Evolutionary conservation across 1,140 invertebrate species (phyloP), one percentile per base, ranked within the genome.

Genomic region (Aphidius ervi): DNA sequence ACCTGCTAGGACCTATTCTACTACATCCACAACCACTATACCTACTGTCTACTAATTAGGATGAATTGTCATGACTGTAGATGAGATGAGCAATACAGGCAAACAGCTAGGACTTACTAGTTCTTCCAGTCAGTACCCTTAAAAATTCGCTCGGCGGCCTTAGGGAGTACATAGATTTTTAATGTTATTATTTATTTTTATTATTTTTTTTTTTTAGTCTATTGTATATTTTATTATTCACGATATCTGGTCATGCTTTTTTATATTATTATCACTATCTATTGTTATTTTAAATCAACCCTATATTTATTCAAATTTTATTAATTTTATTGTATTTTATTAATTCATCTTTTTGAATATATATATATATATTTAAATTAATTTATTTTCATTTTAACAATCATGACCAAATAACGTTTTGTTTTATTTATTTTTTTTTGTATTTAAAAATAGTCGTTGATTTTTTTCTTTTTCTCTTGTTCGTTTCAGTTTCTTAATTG

Each of bases 131-230:
- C 77, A 77, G 77, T 79, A 80, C 74, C 77, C 73, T 74, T 64
- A 55, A 31, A 62, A 70, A 69, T 74, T 74, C 71, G 66, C 74
- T 75, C 69, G 75, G 74, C 77, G 77, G 76, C 69, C 58, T 71
- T 80, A 78, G 78, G 77, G 78, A 80, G 78, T 79, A 79, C 77
- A 79, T 79, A 80, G 78, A 79, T 80, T 71, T 37, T 49, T 37
- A 5, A 10, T 60, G 8, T 10, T n/a, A 49, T 59, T 59, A 20
- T 48, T 56, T 59, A 41, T 43, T 63, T n/a, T n/a, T n/a, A n/a
- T n/a, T n/a, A n/a, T n/a, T n/a, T n/a, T 53, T 41, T 42, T 56
- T 65, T 41, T 55, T 56, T 57, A 43, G 46, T 63, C 56, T 10
- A n/a, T 5, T 40, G 55, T 39, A 39, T 5, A 46, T 49, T 46